Conservation (phyloP, 2,113 vertebrate species). For the Ceuthmochares aereus region DNA sequence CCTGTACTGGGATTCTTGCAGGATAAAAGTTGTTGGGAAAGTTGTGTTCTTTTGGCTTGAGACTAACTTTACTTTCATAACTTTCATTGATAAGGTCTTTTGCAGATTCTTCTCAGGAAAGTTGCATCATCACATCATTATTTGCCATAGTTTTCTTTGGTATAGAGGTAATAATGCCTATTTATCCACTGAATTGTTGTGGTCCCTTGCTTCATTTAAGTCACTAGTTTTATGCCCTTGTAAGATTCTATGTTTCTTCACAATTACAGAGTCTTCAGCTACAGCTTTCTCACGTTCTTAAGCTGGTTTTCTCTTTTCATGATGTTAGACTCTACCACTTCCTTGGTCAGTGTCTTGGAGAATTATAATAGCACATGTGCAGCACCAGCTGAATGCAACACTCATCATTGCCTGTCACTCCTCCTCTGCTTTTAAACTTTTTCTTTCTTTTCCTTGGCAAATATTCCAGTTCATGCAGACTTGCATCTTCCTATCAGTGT, state of each 20-base stretch:
- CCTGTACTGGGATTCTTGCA: neutral
- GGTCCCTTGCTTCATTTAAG: neutral
- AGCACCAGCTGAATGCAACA: neutral
- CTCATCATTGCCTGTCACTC: neutral
- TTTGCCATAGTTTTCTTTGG: neutral
- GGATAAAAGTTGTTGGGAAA: neutral
- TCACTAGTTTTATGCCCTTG: neutral
- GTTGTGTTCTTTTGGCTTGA: neutral
- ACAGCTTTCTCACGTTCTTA: neutral
- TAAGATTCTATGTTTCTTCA: neutral
- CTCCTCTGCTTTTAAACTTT: neutral
- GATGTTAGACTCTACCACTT: no score
- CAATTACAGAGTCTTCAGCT: neutral
- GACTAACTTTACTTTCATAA: neutral
- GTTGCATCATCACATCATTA: fast-evolving
- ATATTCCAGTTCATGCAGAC: neutral
- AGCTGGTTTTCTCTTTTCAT: fast-evolving
- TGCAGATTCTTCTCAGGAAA: neutral
- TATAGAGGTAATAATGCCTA: fast-evolving
- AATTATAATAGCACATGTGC: fast-evolving
- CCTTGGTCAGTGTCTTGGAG: neutral
- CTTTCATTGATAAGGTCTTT: neutral
- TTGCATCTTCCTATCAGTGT: neutral
- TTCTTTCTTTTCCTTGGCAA: neutral
- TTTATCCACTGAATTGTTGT: neutral